These are phyloP conservation scores for Cataglyphis albicans DNA, from an alignment of 2,888 invertebrate species.

Conservation along the genomic window DNA sequence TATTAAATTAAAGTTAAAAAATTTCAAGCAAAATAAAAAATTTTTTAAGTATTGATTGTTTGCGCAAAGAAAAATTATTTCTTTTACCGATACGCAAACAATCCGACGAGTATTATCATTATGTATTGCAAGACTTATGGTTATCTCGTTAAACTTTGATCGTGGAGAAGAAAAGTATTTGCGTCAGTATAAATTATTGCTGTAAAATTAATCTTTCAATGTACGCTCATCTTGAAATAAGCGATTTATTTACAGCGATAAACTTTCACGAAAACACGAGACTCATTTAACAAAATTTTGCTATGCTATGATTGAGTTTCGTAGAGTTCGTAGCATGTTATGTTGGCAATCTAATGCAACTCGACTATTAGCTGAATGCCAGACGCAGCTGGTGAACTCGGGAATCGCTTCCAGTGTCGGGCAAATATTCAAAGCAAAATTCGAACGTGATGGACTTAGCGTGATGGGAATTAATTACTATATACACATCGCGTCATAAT, in stretches of 20 bases:
- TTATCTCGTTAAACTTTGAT: conserved; percentile 7
- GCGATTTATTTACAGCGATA: conserved; percentile 40
- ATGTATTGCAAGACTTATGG: neutral
- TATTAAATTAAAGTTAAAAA: neutral
- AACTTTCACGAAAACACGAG: conserved; percentile 48
- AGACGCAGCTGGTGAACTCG: conserved; percentile 51
- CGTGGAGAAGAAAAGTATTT: conserved; percentile 28
- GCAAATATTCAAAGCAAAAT: conserved; percentile 54
- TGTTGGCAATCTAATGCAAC: conserved; percentile 54
- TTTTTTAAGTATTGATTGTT: neutral
- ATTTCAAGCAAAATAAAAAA: neutral
- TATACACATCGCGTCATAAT: neutral
- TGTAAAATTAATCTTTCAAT: conserved; percentile 18
- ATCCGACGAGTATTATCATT: neutral
- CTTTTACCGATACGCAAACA: neutral
- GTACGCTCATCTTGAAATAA: conserved; percentile 20
- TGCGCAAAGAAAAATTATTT: conserved; percentile 7
- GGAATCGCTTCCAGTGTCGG: conserved; percentile 50
- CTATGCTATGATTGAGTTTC: conserved; percentile 51
- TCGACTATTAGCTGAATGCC: conserved; percentile 55
- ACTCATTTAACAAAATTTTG: conserved; percentile 55
- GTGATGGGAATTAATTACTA: conserved; percentile 45
- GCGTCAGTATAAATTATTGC: conserved; percentile 9
- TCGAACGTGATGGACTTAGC: conserved; percentile 47
- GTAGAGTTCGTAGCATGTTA: conserved; percentile 53